Evolutionary conservation across 2,888 invertebrate genomes (phyloP), one percentile per base, ranked within the genome.

Genomic region (Didymodactylos carnosus): DNA sequence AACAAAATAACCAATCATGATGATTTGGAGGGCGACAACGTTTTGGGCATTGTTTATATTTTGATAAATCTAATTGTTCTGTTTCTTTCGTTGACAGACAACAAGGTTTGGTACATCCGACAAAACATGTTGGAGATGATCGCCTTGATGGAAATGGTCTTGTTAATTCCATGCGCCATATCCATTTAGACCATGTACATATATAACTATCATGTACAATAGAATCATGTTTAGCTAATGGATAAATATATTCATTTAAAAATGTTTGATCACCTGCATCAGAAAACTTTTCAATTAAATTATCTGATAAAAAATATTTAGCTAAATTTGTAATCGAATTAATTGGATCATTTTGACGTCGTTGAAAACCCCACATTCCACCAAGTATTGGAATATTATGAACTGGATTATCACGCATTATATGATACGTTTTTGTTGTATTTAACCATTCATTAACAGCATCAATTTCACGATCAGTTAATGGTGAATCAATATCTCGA

Each of bases 1-100:
- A 74, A 35, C 74, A 74, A 74, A 62, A 69, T 39, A 71, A 6
- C 74, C 74, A 74, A 70, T 74, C 74, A 16, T 62, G 27, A 25
- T 74, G 71, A 14, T 71, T 46, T 39, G 35, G 40, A 13, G 74
- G 74, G 3, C 74, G 35, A 51, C 74, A 74, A 7, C 23, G n/a
- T 8, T n/a, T 46, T 10, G 74, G 71, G 46, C 74, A 74, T 35
- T 74, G 25, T 29, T 43, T 19, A 39, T 39, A 39, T 39, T 10
- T 27, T 41, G 39, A 39, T 14, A 35, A 35, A n/a, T 62, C 35
- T 19, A 2, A 8, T 0, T 14, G 40, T 13, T 62, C 11, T n/a
- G 8, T 19, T 19, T 16, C 3, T 62, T 62, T n/a, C 3, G 6
- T 5, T 2, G 62, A 53, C n/a, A n/a, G n/a, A 74, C 74, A 74